A percentile compares a stretch with the other conserved stretches of the same genome.
phyloP scores from a whole-genome alignment of 1,140 invertebrate species.

The Temnothorax curvispinosus region DNA sequence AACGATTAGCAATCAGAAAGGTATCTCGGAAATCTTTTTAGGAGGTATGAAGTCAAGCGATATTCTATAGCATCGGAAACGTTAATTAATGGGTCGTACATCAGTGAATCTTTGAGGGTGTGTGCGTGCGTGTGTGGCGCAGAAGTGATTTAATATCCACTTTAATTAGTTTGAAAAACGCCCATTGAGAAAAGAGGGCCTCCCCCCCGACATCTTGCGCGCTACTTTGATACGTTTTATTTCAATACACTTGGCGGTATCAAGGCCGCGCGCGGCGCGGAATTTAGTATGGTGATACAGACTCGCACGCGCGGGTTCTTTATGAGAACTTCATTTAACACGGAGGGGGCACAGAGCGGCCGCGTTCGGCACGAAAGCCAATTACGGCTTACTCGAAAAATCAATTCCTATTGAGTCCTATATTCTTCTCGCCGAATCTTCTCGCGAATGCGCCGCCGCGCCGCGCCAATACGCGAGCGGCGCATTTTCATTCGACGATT shows the following conservation, averaged over 20 bases:
- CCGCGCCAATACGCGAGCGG: neutral
- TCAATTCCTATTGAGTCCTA: constrained; percentile 11
- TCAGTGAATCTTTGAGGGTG: constrained; percentile 61
- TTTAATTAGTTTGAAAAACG: constrained; percentile 82
- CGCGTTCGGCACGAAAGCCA: constrained; percentile 32
- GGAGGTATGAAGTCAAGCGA: constrained; percentile 57
- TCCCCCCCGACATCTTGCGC: constrained; percentile 53
- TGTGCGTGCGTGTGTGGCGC: constrained; percentile 53
- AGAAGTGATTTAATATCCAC: constrained; percentile 78
- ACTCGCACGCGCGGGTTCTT: constrained; percentile 43
- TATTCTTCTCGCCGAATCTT: constrained; percentile 2
- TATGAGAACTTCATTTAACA: constrained; percentile 54
- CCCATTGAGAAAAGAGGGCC: constrained; percentile 65
- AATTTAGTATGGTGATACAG: constrained; percentile 63
- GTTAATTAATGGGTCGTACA: constrained; percentile 74
- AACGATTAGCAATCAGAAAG: constrained; percentile 54
- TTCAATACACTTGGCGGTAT: constrained; percentile 62
- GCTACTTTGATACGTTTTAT: constrained; percentile 72
- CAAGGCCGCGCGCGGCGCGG: constrained; percentile 63
- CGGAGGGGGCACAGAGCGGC: neutral
- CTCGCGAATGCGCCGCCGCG: neutral
- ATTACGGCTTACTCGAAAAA: constrained; percentile 38
- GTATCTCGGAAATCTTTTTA: constrained; percentile 59
- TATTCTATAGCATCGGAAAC: constrained; percentile 73
- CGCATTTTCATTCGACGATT: constrained; percentile 42